phyloP scores from a whole-genome alignment of 2,113 vertebrate species.

The Copsychus sechellarum region DNA sequence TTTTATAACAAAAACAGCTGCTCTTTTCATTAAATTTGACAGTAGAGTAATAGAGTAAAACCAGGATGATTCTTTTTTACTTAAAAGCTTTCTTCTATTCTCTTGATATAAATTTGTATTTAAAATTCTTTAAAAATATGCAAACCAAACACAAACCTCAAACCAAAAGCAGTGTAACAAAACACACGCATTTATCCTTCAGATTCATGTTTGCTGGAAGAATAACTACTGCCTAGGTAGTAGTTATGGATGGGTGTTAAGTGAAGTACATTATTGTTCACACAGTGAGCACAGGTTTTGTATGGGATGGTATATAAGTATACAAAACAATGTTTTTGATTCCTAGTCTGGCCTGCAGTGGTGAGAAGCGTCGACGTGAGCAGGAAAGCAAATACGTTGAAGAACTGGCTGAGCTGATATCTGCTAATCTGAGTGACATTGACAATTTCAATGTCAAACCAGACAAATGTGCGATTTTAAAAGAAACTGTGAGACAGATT shows the following conservation, averaged over 20 bases:
- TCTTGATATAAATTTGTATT: not conserved
- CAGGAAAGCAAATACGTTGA: slow-evolving; percentile 99
- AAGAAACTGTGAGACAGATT: slow-evolving; percentile 98
- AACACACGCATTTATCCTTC: not conserved
- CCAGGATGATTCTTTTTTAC: not conserved
- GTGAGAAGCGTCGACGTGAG: slow-evolving; percentile 95
- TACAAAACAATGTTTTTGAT: not conserved
- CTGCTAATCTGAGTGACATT: slow-evolving; percentile 97
- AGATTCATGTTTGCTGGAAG: not conserved
- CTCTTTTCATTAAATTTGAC: not conserved
- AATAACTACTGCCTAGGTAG: not conserved
- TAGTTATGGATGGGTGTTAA: not conserved
- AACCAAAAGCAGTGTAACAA: not conserved
- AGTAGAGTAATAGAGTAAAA: not conserved
- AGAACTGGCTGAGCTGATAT: slow-evolving; percentile 97
- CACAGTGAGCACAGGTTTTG: not conserved
- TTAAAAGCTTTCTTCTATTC: not conserved
- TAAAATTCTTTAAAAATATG: not conserved
- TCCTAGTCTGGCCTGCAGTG: slow-evolving; percentile 78
- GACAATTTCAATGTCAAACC: slow-evolving; percentile 99
- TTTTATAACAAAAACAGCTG: not conserved
- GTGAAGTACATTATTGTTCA: not conserved
- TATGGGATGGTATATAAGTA: not conserved
- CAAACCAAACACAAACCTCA: not conserved
- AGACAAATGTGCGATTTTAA: slow-evolving; percentile 98